phyloP scores from a whole-genome alignment of 2,797 vertebrate genomes.

The Peromyscus melanophrys region DNA sequence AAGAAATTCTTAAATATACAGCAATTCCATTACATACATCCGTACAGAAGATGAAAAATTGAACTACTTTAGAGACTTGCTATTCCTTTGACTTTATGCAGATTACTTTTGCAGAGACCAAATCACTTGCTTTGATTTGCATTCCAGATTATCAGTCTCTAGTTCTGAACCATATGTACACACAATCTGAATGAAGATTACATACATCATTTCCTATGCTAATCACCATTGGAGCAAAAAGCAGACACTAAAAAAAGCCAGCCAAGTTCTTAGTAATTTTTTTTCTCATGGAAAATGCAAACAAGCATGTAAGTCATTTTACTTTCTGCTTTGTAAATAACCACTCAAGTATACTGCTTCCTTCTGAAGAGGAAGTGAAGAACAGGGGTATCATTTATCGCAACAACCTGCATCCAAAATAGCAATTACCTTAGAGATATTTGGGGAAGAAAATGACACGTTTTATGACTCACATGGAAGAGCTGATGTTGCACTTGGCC shows the following conservation, averaged over 20 bases:
- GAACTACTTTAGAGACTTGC: constrained; percentile 15
- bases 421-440: constrained; percentile 68
- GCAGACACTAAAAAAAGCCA: constrained; percentile 68
- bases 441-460: constrained; percentile 23
- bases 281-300: constrained; percentile 78
- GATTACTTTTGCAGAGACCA: constrained; percentile 55
- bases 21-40: constrained; percentile 18
- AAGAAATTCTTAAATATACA: constrained; percentile 5
- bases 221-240: constrained; percentile 74
- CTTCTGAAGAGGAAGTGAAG: constrained; percentile 45
- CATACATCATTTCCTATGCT: constrained; percentile 74
- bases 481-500: constrained; percentile 20
- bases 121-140: constrained; percentile 77
- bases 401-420: constrained; percentile 56
- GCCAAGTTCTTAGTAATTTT: constrained; percentile 60
- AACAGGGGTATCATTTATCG: constrained; percentile 61
- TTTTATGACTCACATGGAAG: neutral
- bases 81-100: constrained; percentile 58
- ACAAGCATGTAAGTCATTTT: constrained; percentile 76
- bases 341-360: constrained; percentile 54
- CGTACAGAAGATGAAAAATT: neutral
- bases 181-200: constrained; percentile 76
- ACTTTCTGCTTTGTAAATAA: constrained; percentile 80
- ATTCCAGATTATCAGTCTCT: constrained; percentile 69
- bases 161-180: constrained; percentile 62